phyloP scores from a whole-genome alignment of 2,888 invertebrate species.

The Eremobia ochroleuca region DNA sequence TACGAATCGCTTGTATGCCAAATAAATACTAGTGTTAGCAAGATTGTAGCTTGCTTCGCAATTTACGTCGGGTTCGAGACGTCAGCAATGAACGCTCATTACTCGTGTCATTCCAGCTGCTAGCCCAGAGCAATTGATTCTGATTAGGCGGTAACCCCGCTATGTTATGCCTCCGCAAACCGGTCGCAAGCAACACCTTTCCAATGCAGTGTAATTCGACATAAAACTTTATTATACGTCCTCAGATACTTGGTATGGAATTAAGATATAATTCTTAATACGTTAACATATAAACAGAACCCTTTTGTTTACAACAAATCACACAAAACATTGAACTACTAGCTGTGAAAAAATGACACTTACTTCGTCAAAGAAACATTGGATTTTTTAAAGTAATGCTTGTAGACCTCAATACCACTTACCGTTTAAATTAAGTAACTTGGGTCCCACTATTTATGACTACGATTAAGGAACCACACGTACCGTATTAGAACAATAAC shows the following conservation, averaged over 20 bases:
- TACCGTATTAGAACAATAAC: conserved; percentile 52
- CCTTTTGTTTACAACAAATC: conserved; percentile 32
- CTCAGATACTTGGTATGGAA: background rate
- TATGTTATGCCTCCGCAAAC: conserved; percentile 69
- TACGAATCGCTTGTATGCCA: conserved; percentile 13
- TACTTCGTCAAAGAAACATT: conserved; percentile 42
- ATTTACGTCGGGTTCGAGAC: conserved; percentile 29
- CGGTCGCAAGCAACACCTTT: conserved; percentile 71
- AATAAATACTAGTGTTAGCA: conserved; percentile 27
- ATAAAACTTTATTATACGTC: conserved; percentile 10
- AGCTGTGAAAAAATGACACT: conserved; percentile 48
- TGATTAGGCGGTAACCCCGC: conserved; percentile 69
- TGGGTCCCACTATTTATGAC: conserved; percentile 43
- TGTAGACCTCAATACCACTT: conserved; percentile 33
- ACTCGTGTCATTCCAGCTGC: conserved; percentile 63
- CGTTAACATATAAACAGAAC: conserved; percentile 11
- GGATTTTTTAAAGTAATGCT: conserved; percentile 4
- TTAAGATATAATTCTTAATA: background rate
- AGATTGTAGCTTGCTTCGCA: conserved; percentile 27
- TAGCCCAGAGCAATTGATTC: conserved; percentile 70
- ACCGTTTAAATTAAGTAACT: conserved; percentile 50
- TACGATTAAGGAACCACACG: conserved; percentile 52
- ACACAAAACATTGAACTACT: conserved; percentile 50
- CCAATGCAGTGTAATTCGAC: conserved; percentile 29
- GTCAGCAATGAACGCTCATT: conserved; percentile 64